Percentiles rank a stretch among this genome's conserved stretches.
These are phyloP conservation scores for Odocoileus virginianus DNA, from an alignment of 2,113 vertebrate genomes.

Conservation along the genomic window DNA sequence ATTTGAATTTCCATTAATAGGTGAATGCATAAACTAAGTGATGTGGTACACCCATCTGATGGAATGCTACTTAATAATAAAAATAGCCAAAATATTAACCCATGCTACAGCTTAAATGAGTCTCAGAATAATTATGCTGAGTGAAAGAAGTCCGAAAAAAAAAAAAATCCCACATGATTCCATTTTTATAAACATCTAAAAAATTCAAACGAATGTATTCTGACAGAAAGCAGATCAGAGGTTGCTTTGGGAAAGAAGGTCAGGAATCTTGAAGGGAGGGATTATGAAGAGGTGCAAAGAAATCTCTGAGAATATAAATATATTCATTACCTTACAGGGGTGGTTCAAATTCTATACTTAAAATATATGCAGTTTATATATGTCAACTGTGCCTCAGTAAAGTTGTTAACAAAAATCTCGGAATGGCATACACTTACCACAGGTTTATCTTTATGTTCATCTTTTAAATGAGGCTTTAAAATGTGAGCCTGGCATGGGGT, in stretches of 20 bases:
- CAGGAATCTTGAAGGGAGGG: not conserved
- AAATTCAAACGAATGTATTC: not conserved
- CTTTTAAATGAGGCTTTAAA: not conserved
- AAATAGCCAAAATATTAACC: not conserved
- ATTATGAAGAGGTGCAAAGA: not conserved
- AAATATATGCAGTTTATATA: not conserved
- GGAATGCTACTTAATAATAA: not conserved
- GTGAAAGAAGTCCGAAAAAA: not conserved
- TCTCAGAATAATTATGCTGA: not conserved
- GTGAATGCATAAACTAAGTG: not conserved
- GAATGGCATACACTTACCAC: not conserved
- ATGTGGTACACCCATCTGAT: not conserved
- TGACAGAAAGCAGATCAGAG: not conserved
- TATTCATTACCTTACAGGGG: not conserved
- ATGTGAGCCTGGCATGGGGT: not conserved
- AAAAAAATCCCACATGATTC: not conserved
- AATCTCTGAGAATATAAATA: not conserved
- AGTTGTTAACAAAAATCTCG: not conserved
- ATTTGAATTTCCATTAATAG: not conserved
- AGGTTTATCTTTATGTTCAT: not conserved
- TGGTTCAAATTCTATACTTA: not conserved
- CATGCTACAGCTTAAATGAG: not conserved
- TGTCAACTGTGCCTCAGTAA: not conserved
- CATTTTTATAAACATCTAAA: not conserved
- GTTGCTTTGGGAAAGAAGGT: not conserved